phyloP scores from a whole-genome alignment of 2,797 vertebrate species.

The Otolemur crassicaudatus region DNA sequence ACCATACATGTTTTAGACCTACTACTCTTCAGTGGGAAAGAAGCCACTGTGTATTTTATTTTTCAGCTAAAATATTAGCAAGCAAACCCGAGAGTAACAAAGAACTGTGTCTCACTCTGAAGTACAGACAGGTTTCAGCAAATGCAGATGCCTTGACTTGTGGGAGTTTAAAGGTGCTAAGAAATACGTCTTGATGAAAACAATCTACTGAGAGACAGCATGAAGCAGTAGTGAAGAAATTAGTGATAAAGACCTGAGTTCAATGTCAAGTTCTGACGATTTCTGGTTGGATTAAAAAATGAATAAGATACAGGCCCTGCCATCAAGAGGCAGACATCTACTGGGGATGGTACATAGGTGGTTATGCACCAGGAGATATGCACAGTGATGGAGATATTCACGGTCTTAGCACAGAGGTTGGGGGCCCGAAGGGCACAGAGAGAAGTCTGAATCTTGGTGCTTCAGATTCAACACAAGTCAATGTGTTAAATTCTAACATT shows the following conservation, averaged over 20 bases:
- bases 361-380: not conserved
- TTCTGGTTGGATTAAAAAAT: constrained; percentile 6
- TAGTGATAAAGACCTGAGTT: not conserved
- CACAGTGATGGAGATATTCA: not conserved
- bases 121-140: not conserved
- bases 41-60: constrained; percentile 7
- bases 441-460: not conserved
- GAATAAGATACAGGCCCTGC: not conserved
- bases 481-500: not conserved
- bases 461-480: not conserved
- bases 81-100: constrained; percentile 9
- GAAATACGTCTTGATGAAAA: not conserved
- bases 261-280: constrained; percentile 43
- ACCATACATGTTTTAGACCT: constrained; percentile 30
- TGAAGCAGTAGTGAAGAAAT: constrained; percentile 1
- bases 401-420: not conserved
- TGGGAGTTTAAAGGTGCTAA: not conserved
- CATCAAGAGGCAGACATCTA: not conserved
- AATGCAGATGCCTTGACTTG: not conserved
- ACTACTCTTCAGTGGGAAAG: constrained; percentile 15
- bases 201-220: not conserved
- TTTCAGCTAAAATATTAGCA: constrained; percentile 63
- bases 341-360: not conserved
- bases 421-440: not conserved
- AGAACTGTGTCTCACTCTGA: not conserved